Base-by-base conservation (phyloP, 2,797 vertebrate species). In the Cyprinodon diabolis region DNA sequence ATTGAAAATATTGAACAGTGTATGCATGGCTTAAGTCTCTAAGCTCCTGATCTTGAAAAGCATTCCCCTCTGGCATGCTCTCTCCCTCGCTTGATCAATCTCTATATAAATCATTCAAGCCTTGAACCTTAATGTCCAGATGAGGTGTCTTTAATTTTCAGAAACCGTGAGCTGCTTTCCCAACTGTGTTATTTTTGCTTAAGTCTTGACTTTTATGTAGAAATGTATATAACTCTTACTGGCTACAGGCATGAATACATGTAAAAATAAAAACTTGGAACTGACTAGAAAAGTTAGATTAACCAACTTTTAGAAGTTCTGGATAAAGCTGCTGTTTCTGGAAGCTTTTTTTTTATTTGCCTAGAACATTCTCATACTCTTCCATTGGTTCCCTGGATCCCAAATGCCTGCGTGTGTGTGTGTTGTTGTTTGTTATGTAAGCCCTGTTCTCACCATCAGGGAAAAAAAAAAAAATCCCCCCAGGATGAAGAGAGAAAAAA, bases 361-460 rank as follows among this genome's bases (percentile, higher is more conserved):
- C 85, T 83, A 85, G 82, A 87, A 85, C 86, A 85, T 90, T 90
- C 87, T 86, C 79, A 74, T 82, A 76, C 72, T 72, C 69, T 78
- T 83, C 75, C 80, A 69, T 74, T 1, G 76, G 80, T 86, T 88
- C 74, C 90, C 84, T 74, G 76, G 88, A 88, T 82, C 84, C 84
- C 68, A 77, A 63, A 81, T 80, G 17, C 63, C 51, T 49, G 37
- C 47, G 6, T 69, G 69, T 21, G 15, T 47, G 62, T 74, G 74
- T 89, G 84, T 91, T 90, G 87, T 88, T 85, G 80, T 92, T 91
- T 90, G 77, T 93, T 93, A 87, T 84, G 71, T 90, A 93, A 93
- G 81, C 72, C 45, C 83, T 77, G 84, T 87, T 92, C 90, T 91
- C 86, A 90, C 85, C 81, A 87, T 81, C 51, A 77, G 77, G 30